A percentile compares a stretch with the other conserved stretches of the same genome.
Evolutionary conservation across 2,797 vertebrate species (phyloP).

Genomic region (Cossypha dichroa): DNA sequence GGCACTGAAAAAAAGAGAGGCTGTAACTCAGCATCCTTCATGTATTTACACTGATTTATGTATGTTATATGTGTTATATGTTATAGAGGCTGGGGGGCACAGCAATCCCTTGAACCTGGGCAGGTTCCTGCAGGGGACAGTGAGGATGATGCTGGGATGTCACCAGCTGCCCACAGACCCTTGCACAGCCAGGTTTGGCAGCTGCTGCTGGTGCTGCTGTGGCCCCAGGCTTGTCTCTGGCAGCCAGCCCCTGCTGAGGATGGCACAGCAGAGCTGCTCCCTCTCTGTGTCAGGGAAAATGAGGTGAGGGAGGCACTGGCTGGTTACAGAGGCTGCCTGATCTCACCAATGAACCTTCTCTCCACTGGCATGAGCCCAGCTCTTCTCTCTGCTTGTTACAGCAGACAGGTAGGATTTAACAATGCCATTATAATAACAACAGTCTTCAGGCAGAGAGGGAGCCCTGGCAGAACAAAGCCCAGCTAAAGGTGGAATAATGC

Average conservation of each 20-base stretch:
- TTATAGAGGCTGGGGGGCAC: neutral
- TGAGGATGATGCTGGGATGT: neutral
- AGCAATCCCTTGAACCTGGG: neutral
- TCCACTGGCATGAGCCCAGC: neutral
- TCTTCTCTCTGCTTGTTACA: neutral
- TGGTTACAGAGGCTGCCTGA: neutral
- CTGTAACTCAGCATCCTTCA: neutral
- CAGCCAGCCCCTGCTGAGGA: neutral
- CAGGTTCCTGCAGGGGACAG: neutral
- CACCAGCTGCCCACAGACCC: neutral
- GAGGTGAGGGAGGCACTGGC: neutral
- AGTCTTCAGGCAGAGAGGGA: neutral
- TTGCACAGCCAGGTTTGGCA: neutral
- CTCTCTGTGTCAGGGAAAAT: rapidly evolving
- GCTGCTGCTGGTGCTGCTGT: neutral
- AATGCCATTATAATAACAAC: neutral
- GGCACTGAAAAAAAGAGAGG: neutral
- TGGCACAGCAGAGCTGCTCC: neutral
- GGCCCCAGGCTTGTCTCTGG: neutral
- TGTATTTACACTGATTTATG: neutral
- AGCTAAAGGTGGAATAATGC: neutral
- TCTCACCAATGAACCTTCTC: neutral
- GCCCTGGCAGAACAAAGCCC: neutral
- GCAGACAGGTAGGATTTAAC: neutral
- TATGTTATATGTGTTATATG: too few relatives aligned